Base-by-base conservation (phyloP, 2,797 vertebrate species). In the Euthynnus affinis region DNA sequence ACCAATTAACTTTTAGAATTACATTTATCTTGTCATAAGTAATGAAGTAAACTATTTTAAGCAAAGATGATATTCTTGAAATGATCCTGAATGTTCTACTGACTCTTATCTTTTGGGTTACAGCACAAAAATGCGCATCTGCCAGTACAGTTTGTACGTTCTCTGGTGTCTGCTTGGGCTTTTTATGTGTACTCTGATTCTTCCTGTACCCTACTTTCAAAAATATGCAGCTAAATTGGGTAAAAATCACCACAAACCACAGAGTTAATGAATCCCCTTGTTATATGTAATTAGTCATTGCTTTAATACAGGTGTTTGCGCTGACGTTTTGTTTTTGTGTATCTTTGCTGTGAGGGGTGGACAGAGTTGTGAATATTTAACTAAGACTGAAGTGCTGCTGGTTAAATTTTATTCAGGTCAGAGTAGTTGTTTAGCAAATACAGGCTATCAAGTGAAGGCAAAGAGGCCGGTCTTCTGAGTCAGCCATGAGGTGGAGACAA, bases 311-410 rank as follows among this genome's bases (percentile, higher is more conserved):
- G 10, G 40, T 71, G 34, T 55, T 58, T 70, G 64, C 34, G 60
- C 2, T 27, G n/a, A 48, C 3, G 5, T 69, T 76, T 49, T 83
- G 23, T 81, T 74, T 76, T 51, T 12, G 20, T 68, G 22, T 74
- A 62, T 63, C 49, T 37, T 85, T 71, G 52, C 65, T 70, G 17
- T 76, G 65, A 77, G 53, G 46, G 53, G 25, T 64, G 57, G 75
- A 74, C 61, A 29, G 37, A 71, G 64, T 51, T 80, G 85, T 89
- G 6, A 90, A 91, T 92, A 69, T 89, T 86, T 90, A 89, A 89
- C 79, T 75, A 1, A 2, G 37, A 44, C 53, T 67, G 13, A 65
- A 71, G 73, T 37, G 40, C 25, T 71, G 79, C 59, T 76, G 37
- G 87, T 86, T 87, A 81, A 78, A 87, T 78, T 87, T 73, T 75